Evolutionary conservation across 2,888 invertebrate genomes (phyloP), one percentile per base, ranked within the genome.

Genomic region (Campoletis raptor): DNA sequence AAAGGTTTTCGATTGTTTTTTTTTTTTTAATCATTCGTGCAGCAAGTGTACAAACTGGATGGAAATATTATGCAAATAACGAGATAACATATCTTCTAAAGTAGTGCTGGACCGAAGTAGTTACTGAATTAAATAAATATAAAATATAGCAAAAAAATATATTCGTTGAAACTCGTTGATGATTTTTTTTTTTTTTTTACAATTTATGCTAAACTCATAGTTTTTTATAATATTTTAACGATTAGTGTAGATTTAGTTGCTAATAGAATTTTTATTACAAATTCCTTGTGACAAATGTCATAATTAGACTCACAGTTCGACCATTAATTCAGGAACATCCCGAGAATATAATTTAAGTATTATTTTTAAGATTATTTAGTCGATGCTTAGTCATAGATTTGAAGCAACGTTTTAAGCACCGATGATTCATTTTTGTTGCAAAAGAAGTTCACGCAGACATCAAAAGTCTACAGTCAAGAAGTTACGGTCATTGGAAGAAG

Each of bases 371-470:
- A 85, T 85, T 82, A 82, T 82, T 78, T 52, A 82, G 79, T 82
- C 81, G 81, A 85, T 82, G 66, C 73, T 82, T 64, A 78, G 85
- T 82, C 85, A 81, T 21, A 66, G 42, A 54, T 12, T 64, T 40
- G 80, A 18, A 24, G 18, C 40, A 70, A 36, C 64, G 21, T 18
- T 48, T 48, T 48, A 48, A 48, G 66, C 70, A 18, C 24, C 45
- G 42, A 30, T 52, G 45, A 54, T 4, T 48, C 78, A 36, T 48
- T 74, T 18, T 48, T 18, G 48, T 48, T 48, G n/a, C n/a, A 18
- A 48, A 48, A 48, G 18, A n/a, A 48, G n/a, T n/a, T 18, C 48
- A 48, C 18, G n/a, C 0, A 48, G n/a, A 18, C n/a, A 6, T 48
- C 48, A 48, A 48, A n/a, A 48, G 18, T 18, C 18, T 45, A 5